These are phyloP conservation scores for Hemicentrotus pulcherrimus DNA, from an alignment of 35 echinoderm and acorn worm species.

Conservation along the genomic window DNA sequence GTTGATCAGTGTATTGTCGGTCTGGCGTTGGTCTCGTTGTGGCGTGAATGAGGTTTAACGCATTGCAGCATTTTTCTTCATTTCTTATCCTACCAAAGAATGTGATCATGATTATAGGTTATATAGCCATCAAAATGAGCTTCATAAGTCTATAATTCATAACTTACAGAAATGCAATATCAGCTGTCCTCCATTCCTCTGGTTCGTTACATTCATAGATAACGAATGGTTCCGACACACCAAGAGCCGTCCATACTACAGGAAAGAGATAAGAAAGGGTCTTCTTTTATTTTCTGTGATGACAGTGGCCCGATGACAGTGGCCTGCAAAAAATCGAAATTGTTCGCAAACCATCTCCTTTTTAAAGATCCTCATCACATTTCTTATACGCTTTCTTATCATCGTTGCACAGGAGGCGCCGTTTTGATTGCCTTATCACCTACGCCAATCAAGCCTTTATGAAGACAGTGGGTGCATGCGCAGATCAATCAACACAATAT, in stretches of 20 bases:
- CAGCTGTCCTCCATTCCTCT: conserved; percentile 6
- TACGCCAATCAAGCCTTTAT: no score
- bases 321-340: background rate
- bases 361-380: background rate
- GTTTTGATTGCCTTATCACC: no score
- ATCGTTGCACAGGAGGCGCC: no score
- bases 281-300: background rate
- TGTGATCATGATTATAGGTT: background rate
- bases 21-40: no score
- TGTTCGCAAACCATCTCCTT: background rate
- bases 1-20: no score
- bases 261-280: background rate
- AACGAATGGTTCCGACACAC: background rate
- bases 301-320: background rate
- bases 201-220: background rate
- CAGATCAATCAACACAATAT: no score
- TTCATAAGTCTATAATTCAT: background rate
- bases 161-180: conserved; percentile 24
- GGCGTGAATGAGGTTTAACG: background rate
- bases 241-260: conserved; percentile 4
- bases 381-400: background rate
- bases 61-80: background rate
- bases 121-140: background rate
- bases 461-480: no score
- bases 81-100: background rate